Percentiles rank a stretch among this genome's conserved stretches.
Evolutionary conservation across 2,797 vertebrate species (phyloP).

Genomic region (Protonibea diacanthus): DNA sequence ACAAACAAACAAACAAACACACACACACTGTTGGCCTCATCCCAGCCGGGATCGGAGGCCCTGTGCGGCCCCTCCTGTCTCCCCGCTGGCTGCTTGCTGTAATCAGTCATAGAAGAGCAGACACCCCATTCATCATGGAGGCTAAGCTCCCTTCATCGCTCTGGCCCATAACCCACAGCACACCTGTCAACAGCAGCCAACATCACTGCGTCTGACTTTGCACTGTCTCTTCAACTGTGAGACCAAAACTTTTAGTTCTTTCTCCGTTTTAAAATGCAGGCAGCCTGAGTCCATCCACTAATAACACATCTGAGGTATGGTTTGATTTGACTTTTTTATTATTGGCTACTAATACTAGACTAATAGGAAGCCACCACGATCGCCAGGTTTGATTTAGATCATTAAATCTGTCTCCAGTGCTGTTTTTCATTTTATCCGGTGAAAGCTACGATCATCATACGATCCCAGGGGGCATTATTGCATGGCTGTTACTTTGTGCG

Average conservation of each 20-base stretch:
- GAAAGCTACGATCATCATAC: too few relatives aligned
- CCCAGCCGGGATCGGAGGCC: slow-evolving; percentile 55
- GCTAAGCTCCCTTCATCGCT: slow-evolving; percentile 72
- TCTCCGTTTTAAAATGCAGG: neutral
- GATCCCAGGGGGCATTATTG: too few relatives aligned
- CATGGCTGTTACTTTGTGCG: too few relatives aligned
- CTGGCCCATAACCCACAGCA: slow-evolving; percentile 61
- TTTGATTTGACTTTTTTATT: neutral
- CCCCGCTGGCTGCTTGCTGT: slow-evolving; percentile 68
- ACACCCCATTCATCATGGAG: slow-evolving; percentile 74
- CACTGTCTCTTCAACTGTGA: slow-evolving; percentile 42
- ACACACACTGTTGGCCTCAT: slow-evolving; percentile 45
- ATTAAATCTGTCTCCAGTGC: neutral
- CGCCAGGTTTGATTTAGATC: neutral
- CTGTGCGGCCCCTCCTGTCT: slow-evolving; percentile 47
- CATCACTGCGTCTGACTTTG: slow-evolving; percentile 70
- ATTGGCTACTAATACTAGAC: neutral
- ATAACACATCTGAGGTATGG: neutral
- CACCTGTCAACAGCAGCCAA: slow-evolving; percentile 55
- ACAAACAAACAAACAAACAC: slow-evolving; percentile 3
- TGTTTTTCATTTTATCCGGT: neutral
- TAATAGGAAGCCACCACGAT: slow-evolving; percentile 6
- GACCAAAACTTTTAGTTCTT: slow-evolving; percentile 51
- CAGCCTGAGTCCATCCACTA: neutral
- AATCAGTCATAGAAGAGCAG: slow-evolving; percentile 75